phyloP scores from a whole-genome alignment of 2,113 vertebrate genomes.

The Symphodus melops region DNA sequence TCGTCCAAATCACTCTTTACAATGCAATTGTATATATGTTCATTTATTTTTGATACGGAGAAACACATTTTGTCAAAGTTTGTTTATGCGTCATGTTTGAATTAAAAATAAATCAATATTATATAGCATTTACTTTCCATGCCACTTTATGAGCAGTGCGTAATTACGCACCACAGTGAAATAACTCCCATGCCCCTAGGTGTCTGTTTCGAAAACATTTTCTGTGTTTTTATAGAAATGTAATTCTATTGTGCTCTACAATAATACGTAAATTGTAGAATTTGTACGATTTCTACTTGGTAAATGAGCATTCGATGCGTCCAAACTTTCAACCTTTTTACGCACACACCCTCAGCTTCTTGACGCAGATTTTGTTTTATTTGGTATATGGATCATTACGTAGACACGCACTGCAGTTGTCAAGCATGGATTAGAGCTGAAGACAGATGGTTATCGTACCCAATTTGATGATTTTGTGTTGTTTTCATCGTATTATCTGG shows the following conservation, averaged over 20 bases:
- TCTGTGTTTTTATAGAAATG: neutral
- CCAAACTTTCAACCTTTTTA: constrained; percentile 37
- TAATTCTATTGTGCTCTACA: neutral
- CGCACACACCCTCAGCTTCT: constrained; percentile 49
- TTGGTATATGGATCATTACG: constrained; percentile 37
- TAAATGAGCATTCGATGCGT: neutral
- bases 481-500: constrained; percentile 60
- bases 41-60: no score
- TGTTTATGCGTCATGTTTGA: no score
- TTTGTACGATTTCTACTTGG: neutral
- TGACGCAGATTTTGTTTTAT: constrained; percentile 43
- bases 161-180: constrained; percentile 49
- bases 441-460: constrained; percentile 80
- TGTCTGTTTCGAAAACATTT: neutral
- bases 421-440: constrained; percentile 56
- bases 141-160: neutral
- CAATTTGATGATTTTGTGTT: constrained; percentile 63
- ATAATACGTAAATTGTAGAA: no score
- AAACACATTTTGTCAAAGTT: no score
- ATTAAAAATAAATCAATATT: neutral
- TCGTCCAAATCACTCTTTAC: neutral
- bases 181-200: no score
- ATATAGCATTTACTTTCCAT: neutral
- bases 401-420: constrained; percentile 71
- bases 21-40: neutral